These are phyloP conservation scores for Peromyscus maniculatus DNA, from an alignment of 2,113 vertebrate species.

Conservation along the genomic window DNA sequence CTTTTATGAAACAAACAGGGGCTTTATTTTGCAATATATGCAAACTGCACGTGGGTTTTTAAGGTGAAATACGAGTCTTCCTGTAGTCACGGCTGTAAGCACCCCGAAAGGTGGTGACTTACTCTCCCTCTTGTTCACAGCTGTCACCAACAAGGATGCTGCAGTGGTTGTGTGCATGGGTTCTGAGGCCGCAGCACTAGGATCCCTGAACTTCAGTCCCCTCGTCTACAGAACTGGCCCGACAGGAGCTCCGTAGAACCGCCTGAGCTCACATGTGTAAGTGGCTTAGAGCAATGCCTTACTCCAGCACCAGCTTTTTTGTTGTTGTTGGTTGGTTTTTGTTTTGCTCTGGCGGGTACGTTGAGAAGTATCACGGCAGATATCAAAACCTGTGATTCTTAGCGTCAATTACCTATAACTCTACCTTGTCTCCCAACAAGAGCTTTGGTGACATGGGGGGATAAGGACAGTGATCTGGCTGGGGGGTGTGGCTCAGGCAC, in stretches of 20 bases:
- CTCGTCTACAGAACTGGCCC: background rate
- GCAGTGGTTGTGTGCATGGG: fast-evolving
- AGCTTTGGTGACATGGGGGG: background rate
- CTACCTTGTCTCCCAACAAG: background rate
- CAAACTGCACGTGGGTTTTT: background rate
- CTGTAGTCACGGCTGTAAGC: background rate
- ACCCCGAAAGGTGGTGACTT: too few relatives aligned
- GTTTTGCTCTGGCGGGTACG: background rate
- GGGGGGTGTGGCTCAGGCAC: background rate
- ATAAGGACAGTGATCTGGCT: background rate
- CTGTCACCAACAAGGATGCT: background rate
- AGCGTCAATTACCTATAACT: background rate
- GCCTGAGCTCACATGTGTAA: background rate
- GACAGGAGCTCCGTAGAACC: background rate
- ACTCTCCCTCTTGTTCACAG: background rate
- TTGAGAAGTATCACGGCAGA: background rate
- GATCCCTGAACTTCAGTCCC: background rate
- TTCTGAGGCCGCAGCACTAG: background rate
- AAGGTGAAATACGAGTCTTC: background rate
- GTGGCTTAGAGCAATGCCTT: background rate
- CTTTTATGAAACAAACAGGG: conserved; percentile 16
- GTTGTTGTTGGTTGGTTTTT: background rate
- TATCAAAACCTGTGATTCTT: background rate
- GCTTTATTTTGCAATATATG: conserved; percentile 29
- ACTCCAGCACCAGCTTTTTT: background rate